Evolutionary conservation across 2,888 invertebrate species (phyloP).

Genomic region (Peribatodes rhomboidaria): DNA sequence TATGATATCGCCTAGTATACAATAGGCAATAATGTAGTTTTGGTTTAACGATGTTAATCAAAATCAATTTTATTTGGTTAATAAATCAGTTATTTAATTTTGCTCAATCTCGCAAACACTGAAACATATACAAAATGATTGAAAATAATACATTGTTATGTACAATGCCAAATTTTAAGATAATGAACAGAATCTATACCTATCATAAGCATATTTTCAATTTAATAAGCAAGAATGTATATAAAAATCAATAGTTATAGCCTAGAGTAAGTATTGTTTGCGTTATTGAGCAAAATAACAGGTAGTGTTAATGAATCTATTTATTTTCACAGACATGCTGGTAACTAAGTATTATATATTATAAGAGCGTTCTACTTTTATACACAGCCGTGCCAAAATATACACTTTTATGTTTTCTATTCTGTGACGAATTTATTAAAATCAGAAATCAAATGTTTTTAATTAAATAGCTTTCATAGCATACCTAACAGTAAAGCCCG

Average conservation of each 20-base stretch:
- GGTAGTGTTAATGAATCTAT: constrained; percentile 40
- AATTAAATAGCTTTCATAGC: not conserved
- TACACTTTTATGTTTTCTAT: constrained; percentile 39
- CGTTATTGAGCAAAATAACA: constrained; percentile 14
- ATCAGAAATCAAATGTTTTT: constrained; percentile 5
- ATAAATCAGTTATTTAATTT: constrained; percentile 25
- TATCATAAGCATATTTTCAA: no score
- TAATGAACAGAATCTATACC: no score
- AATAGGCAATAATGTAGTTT: constrained; percentile 23
- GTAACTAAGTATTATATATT: constrained; percentile 67
- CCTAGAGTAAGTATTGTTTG: not conserved
- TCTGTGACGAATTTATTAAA: constrained; percentile 9
- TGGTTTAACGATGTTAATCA: constrained; percentile 24
- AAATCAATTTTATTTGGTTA: constrained; percentile 38
- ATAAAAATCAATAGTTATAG: not conserved
- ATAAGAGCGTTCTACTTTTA: constrained; percentile 65
- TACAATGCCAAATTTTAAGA: no score
- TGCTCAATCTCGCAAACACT: constrained; percentile 21
- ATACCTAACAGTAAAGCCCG: not conserved
- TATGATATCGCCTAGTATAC: constrained; percentile 37
- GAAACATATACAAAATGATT: not conserved
- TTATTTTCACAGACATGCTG: constrained; percentile 57
- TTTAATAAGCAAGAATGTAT: not conserved
- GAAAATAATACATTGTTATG: not conserved
- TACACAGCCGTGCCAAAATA: constrained; percentile 76